Base-by-base conservation (phyloP, 2,113 vertebrate genomes). In the Sitta europaea region DNA sequence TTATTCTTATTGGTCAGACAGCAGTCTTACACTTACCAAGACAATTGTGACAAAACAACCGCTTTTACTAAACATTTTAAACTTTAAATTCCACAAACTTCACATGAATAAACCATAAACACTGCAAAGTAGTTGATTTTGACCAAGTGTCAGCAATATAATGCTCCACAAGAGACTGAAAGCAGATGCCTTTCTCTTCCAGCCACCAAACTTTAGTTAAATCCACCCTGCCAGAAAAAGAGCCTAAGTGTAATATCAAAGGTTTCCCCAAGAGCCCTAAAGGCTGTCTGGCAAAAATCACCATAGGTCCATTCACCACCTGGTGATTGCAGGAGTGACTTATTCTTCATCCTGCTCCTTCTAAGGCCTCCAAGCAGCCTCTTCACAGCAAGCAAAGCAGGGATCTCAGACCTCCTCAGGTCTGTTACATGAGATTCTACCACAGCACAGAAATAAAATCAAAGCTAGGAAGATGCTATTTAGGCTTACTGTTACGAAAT, bases 261-360 rank as follows among this genome's bases (percentile, higher is more conserved):
- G 92, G 83, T 92, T 94, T 87, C 42, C 20, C 33, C 9, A 6
- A 23, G 72, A 84, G 57, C 48, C 53, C 61, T 66, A 80, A 94
- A 87, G 73, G 73, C 33, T 71, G 61, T 92, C 92, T 95, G 95
- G 96, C 61, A 96, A 96, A 86, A 59, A 86, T 94, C 95, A 94
- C 73, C n/a, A 55, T 22, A 31, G 77, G 38, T 58, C 72, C 65
- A 71, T 48, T 91, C 91, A 94, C 40, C 73, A 87, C 40, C 38
- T 47, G 19, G 35, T 33, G 47, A 83, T 4, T 66, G 82, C 83
- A 88, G 82, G 79, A 88, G 38, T 1, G 1, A 62, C 35, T 88
- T 75, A 51, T 33, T 75, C 57, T 87, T 85, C 61, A 89, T 57
- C 40, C 22, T 81, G 43, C 31, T 90, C 38, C 62, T 91, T 80